A percentile compares a stretch with the other conserved stretches of the same genome.
Evolutionary conservation across 2,113 vertebrate genomes (phyloP).

Genomic region (Indicator indicator): DNA sequence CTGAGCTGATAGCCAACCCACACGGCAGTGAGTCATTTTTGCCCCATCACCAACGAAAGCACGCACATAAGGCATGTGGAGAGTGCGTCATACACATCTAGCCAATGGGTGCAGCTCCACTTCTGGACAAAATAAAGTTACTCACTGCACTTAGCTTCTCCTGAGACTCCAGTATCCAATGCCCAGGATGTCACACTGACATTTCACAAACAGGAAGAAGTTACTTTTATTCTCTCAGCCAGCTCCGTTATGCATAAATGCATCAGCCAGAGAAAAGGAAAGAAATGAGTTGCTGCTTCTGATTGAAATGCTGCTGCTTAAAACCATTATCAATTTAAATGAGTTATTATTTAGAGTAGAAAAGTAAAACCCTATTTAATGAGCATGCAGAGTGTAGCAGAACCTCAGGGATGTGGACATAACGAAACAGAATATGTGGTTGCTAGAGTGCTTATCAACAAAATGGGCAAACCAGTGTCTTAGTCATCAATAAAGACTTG

Average conservation of each 20-base stretch:
- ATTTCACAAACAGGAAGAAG: background rate
- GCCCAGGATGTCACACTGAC: background rate
- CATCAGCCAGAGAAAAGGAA: background rate
- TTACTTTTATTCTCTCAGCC: background rate
- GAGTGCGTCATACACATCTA: conserved; percentile 20
- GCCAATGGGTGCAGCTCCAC: conserved; percentile 19
- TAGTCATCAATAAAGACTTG: background rate
- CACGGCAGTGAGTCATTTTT: conserved; percentile 59
- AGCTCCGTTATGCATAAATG: background rate
- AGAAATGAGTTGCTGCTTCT: background rate
- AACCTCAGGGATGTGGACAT: background rate
- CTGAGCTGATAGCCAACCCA: conserved; percentile 63
- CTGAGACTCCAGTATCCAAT: background rate
- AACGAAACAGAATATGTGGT: background rate
- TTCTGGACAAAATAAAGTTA: conserved; percentile 12
- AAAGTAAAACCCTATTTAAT: background rate
- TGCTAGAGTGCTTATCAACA: background rate
- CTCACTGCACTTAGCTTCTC: background rate
- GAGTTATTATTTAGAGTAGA: background rate
- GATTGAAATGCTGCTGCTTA: background rate
- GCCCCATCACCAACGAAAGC: conserved; percentile 32
- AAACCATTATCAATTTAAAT: background rate
- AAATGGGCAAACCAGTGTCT: background rate
- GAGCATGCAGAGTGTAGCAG: background rate
- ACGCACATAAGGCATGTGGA: background rate